phyloP scores from a whole-genome alignment of 2,113 vertebrate genomes.

The Xerus inauris region DNA sequence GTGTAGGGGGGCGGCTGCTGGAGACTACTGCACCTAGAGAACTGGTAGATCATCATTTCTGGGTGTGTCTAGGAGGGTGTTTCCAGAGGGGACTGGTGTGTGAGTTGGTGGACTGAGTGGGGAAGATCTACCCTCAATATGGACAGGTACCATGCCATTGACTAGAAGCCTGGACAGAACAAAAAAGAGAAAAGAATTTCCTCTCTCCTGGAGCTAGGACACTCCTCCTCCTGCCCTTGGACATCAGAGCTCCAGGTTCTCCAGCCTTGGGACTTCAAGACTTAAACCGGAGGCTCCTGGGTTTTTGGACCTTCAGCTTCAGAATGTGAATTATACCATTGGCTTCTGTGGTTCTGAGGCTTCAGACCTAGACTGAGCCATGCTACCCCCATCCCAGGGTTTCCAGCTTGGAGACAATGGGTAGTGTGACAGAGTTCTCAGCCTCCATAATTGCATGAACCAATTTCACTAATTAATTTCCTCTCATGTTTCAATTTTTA shows the following conservation, averaged over 20 bases:
- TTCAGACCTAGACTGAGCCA: not conserved
- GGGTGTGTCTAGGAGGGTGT: not conserved
- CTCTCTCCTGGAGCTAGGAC: not conserved
- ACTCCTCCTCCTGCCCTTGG: not conserved
- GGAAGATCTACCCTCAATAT: not conserved
- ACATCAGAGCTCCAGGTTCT: not conserved
- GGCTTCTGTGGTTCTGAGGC: not conserved
- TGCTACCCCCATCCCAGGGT: not conserved
- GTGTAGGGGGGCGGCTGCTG: not conserved
- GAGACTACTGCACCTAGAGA: not conserved
- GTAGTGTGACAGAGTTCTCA: not conserved
- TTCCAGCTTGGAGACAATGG: not conserved
- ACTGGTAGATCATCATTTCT: not conserved
- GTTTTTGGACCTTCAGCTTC: no score
- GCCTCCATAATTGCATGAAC: not conserved
- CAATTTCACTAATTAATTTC: not conserved
- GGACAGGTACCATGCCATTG: not conserved
- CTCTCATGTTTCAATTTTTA: not conserved
- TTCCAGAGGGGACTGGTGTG: not conserved
- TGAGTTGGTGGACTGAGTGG: not conserved
- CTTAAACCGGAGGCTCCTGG: not conserved
- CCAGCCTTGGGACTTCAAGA: not conserved
- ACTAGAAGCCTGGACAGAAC: not conserved
- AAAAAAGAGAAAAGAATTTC: not conserved
- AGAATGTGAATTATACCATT: not conserved